Evolutionary conservation across 2,113 vertebrate species (phyloP), one percentile per base, ranked within the genome.

Genomic region (Alectura lathami): DNA sequence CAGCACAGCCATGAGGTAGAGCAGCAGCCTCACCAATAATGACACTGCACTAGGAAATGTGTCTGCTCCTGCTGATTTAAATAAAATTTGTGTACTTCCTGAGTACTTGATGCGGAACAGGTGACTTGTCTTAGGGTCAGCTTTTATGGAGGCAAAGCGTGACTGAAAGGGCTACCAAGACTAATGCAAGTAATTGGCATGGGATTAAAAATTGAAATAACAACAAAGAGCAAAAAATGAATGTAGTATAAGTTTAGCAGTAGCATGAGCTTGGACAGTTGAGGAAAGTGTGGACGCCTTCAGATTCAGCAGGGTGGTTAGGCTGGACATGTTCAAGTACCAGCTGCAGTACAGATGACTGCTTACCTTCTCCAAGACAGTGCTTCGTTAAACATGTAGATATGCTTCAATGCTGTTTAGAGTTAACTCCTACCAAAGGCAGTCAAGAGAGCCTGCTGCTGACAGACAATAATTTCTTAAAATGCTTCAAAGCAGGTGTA

Each of bases 141-240:
- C 32, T 90, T 47, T 67, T 51, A 81, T 2, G 32, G 72, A 88
- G 63, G 79, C 24, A 91, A 94, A 94, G 50, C 24, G 77, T 1
- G 5, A 80, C 63, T 62, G 23, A 56, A 87, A 87, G 34, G 40
- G 40, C 74, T 86, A 79, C 78, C 22, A 53, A 83, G 53, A 73
- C 36, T 91, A 88, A 93, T 90, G 64, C 82, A 43, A 63, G 54
- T 77, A 83, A 88, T 8, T 92, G 72, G 22, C 29, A 70, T 56
- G 69, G 32, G 64, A 91, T 90, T 91, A 90, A 93, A 95, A 63
- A 22, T 32, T 40, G 64, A 91, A 95, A 86, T 88, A 88, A 91
- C 27, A 88, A 59, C 30, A 66, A 79, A 89, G 26, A 68, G 17
- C 2, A 74, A 78, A 90, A 86, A 91, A 50, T 30, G 78, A 87